Percentiles rank a stretch among this genome's conserved stretches.
These are phyloP conservation scores for Phoxinus dragarum DNA, from an alignment of 2,797 vertebrate species.

Conservation along the genomic window DNA sequence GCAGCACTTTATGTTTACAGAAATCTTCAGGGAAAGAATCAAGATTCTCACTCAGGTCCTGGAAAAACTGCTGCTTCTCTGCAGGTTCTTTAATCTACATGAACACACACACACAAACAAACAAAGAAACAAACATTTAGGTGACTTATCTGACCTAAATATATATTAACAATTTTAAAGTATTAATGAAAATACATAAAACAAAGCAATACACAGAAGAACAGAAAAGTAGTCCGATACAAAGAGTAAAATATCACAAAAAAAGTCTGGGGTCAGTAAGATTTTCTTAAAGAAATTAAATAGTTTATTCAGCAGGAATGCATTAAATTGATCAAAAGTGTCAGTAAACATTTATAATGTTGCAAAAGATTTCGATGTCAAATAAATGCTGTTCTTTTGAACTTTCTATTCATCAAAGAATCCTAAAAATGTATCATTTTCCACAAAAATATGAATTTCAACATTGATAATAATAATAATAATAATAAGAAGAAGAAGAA, in stretches of 20 bases:
- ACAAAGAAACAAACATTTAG: background rate
- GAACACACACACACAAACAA: slow-evolving; percentile 37
- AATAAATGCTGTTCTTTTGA: too few relatives aligned
- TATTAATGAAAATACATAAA: background rate
- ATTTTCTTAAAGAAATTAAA: background rate
- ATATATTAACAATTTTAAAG: background rate
- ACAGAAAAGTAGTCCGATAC: background rate
- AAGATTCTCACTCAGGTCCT: slow-evolving; percentile 88
- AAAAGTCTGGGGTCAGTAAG: background rate
- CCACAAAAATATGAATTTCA: too few relatives aligned
- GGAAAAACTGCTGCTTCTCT: slow-evolving; percentile 92
- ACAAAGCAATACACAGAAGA: background rate
- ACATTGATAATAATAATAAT: too few relatives aligned
- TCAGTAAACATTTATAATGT: too few relatives aligned
- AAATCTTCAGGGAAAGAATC: slow-evolving; percentile 91
- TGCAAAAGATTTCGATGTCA: too few relatives aligned
- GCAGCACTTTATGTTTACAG: slow-evolving; percentile 92
- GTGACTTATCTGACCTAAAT: background rate
- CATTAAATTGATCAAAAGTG: background rate
- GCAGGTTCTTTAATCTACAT: slow-evolving; percentile 89
- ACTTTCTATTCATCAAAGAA: too few relatives aligned
- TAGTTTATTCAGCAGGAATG: background rate
- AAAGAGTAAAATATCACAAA: too few relatives aligned
- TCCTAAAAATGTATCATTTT: too few relatives aligned
- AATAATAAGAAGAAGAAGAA: too few relatives aligned